Percentiles rank a stretch among this genome's conserved stretches.
phyloP scores from a whole-genome alignment of 2,888 invertebrate species.

The Melipona beecheii region DNA sequence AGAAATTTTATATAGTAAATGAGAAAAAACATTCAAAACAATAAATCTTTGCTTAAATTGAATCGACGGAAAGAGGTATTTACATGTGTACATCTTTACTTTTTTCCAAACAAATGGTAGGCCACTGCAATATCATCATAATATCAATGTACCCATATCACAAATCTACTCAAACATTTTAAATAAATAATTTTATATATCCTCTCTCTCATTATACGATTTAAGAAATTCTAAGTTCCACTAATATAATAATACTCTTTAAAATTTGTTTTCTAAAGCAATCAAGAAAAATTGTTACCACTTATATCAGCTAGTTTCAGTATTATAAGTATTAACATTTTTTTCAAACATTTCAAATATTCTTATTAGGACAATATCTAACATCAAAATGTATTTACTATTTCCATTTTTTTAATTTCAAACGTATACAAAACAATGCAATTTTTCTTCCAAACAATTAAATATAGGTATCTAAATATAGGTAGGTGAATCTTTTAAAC shows the following conservation, averaged over 20 bases:
- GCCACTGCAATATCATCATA: constrained; percentile 52
- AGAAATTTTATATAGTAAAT: neutral
- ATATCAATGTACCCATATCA: constrained; percentile 62
- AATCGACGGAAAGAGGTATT: constrained; percentile 20
- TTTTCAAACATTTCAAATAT: constrained; percentile 19
- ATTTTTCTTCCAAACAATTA: constrained; percentile 20
- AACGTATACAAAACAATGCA: constrained; percentile 17
- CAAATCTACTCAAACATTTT: constrained; percentile 57
- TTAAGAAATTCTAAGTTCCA: constrained; percentile 43
- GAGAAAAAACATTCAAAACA: neutral
- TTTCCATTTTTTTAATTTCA: constrained; percentile 11
- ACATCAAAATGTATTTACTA: constrained; percentile 40
- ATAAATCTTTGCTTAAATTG: constrained; percentile 11
- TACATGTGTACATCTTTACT: constrained; percentile 28
- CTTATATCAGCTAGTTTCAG: constrained; percentile 12
- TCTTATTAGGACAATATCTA: constrained; percentile 8
- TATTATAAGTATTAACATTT: constrained; percentile 31
- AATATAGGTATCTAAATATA: constrained; percentile 85
- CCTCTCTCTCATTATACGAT: constrained; percentile 26
- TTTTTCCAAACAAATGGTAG: constrained; percentile 49
- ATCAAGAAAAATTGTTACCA: constrained; percentile 33
- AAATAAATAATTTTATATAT: constrained; percentile 64
- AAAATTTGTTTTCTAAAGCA: constrained; percentile 23
- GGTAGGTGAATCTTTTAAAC: constrained; percentile 90
- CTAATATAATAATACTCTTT: constrained; percentile 47